These are phyloP conservation scores for Vimba vimba DNA, from an alignment of 2,113 vertebrate species.

Conservation along the genomic window DNA sequence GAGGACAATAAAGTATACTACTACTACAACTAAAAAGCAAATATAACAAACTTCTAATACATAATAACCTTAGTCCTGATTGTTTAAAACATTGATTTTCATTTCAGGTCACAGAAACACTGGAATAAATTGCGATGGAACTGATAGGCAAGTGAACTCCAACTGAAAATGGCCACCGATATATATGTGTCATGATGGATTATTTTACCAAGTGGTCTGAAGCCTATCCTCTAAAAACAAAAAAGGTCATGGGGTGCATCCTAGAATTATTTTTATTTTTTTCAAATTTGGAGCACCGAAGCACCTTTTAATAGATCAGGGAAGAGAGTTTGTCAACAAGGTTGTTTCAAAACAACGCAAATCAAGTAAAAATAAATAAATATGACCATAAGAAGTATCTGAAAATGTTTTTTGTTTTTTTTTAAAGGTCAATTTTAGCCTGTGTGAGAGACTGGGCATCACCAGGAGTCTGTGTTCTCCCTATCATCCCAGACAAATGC, in stretches of 20 bases:
- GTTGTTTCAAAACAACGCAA: background rate
- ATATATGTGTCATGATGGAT: background rate
- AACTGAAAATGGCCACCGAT: background rate
- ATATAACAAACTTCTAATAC: too few species aligned
- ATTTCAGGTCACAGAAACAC: slow-evolving; percentile 3
- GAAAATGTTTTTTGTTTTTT: too few species aligned
- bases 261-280: background rate
- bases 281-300: background rate
- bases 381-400: background rate
- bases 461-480: too few species aligned
- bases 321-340: background rate
- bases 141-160: background rate
- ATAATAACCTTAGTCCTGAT: background rate
- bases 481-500: too few species aligned
- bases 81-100: background rate
- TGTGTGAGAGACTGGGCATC: too few species aligned
- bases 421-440: too few species aligned
- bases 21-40: background rate
- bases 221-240: background rate
- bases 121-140: background rate
- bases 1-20: too few species aligned
- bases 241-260: background rate
- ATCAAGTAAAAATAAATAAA: background rate
- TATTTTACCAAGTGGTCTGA: too few species aligned
- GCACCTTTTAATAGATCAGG: background rate